phyloP scores from a whole-genome alignment of 2,113 vertebrate species.

The Arvicanthis niloticus region DNA sequence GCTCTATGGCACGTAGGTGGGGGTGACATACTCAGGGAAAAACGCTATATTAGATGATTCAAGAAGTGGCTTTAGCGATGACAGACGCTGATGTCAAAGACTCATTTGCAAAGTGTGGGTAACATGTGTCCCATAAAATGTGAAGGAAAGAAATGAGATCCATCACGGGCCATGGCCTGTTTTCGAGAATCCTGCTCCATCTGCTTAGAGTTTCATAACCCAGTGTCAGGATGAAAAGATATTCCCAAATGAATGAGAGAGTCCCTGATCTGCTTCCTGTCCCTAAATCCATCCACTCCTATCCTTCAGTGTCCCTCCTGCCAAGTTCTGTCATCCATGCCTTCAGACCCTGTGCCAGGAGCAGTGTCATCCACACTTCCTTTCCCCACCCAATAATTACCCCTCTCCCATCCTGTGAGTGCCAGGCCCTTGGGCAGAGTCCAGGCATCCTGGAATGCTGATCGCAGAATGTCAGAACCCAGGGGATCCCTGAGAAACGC shows the following conservation, averaged over 20 bases:
- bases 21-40: constrained; percentile 2
- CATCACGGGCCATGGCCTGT: background rate
- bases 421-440: constrained; percentile 53
- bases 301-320: background rate
- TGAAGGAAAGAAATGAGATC: constrained; percentile 53
- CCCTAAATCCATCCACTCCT: background rate
- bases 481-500: constrained; percentile 59
- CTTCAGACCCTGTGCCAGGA: background rate
- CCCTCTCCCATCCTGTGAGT: constrained; percentile 53
- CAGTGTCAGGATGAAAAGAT: background rate
- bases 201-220: background rate
- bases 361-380: background rate
- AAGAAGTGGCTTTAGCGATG: constrained; percentile 18
- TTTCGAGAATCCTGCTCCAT: background rate
- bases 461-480: constrained; percentile 56
- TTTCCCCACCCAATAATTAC: constrained; percentile 61
- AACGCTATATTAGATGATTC: constrained; percentile 21
- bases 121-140: constrained; percentile 50
- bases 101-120: constrained; percentile 38
- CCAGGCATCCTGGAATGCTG: constrained; percentile 60
- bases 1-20: constrained; percentile 22
- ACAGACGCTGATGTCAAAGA: constrained; percentile 34
- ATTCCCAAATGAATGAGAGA: background rate
- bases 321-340: background rate
- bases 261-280: background rate